Base-by-base conservation (phyloP, 2,888 invertebrate species). In the Galeopsomyia nigrocyanea region DNA sequence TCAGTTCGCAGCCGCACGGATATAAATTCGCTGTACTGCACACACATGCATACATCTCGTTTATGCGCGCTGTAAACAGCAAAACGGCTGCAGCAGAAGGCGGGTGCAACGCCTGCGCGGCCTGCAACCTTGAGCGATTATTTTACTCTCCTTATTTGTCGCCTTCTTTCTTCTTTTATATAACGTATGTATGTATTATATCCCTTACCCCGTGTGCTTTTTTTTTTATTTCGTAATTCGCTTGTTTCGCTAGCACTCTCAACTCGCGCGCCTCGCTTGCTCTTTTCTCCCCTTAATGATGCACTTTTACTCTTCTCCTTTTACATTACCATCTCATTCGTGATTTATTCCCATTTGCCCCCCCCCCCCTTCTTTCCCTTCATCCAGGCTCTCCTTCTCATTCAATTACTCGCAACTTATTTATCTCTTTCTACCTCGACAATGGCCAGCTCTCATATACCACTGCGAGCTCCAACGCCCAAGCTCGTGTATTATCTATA, bases 21-120 rank as follows among this genome's bases (percentile, higher is more conserved):
- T 16, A 55, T 57, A 56, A 26, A 61, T 61, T 53, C 58, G 50
- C n/a, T n/a, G n/a, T n/a, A n/a, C n/a, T n/a, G n/a, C 31, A 60
- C 56, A 3, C 62, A 39, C 26, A 21, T n/a, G 21, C 60, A 26
- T 39, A 10, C 13, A 63, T 73, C 65, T 71, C 73, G 75, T 78
- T 72, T 73, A 68, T 26, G 77, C 62, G 76, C 79, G 81, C 80
- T 82, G 83, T 83, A 83, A 83, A 84, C 82, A 83, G 81, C 39
- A 71, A 53, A 58, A 46, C 80, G 79, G 80, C 80, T 81, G 83
- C 55, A 19, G 17, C 17, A 39, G 22, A 16, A 78, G 79, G 76
- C 81, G 85, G 81, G 85, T 84, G 85, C 85, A 86, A 85, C 84
- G 85, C 85, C 86, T 84, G 82, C 79, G 78, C 80, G 82, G 84